Base-by-base conservation (phyloP, 1,140 invertebrate species). In the Lepeophtheirus salmonis region DNA sequence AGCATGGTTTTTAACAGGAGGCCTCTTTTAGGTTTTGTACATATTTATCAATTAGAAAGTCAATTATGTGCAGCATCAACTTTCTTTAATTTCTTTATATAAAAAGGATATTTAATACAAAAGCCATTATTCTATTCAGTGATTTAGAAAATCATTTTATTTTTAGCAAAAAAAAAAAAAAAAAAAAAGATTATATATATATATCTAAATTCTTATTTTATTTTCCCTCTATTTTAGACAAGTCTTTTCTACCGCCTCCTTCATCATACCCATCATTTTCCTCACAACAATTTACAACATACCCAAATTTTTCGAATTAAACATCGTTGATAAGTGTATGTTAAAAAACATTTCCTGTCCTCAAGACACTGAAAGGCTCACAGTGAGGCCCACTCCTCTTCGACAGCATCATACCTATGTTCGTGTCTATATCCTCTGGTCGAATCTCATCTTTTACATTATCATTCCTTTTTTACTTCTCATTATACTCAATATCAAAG, bases 341-440 rank as follows among this genome's bases (percentile, higher is more conserved):
- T 54, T 16, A 17, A 54, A 54, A 14, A 41, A 41, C 30, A n/a
- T 10, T n/a, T 16, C 13, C 22, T 16, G 20, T 3, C 13, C 20
- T 2, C 16, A 14, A 16, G 6, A 16, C 13, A 57, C 22, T 2
- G 23, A 2, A 10, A n/a, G n/a, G n/a, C n/a, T 57, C 22, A 24
- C 16, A 3, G 25, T 57, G 3, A 14, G 14, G 17, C 22, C 55
- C 22, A 57, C 55, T 25, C 12, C 23, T 14, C 3, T 57, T 21
- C 22, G 55, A 3, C 21, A 2, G 23, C 21, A 57, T 17, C 26
- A 17, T n/a, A 57, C 21, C 25, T 57, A 57, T n/a, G 26, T 57
- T 41, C 22, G 55, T 3, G 55, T 57, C 26, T 57, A 57, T 41
- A 57, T 57, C 6, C 55, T 57, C 2, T 57, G 55, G 55, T 13